Base-by-base conservation (phyloP, 1,140 invertebrate species). In the Pollicipes pollicipes region DNA sequence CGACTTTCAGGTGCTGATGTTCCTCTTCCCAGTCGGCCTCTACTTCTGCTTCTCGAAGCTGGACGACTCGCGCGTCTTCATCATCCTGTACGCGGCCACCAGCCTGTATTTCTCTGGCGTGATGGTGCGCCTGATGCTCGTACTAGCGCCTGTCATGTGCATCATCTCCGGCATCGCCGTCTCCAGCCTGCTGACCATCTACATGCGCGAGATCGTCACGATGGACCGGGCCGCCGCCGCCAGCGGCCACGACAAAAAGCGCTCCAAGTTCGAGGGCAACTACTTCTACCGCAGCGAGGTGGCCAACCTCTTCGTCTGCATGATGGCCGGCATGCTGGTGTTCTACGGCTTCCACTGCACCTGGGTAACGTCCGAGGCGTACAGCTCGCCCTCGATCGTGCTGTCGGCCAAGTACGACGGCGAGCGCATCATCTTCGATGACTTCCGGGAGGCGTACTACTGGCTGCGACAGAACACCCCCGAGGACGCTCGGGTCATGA, bases 291-390 rank as follows among this genome's bases (percentile, higher is more conserved):
- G 90, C 77, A 92, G 88, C 77, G 90, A 96, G 84, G 75, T 76
- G n/a, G 91, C 94, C 10, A 87, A 87, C 37, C 81, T 88, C 66
- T 96, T 97, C 81, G 87, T 97, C 29, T 82, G 84, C 26, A 83
- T 97, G 71, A 88, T 97, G 79, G 89, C 88, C 35, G 82, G 89
- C 32, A 85, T 98, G 77, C 85, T 98, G 35, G 85, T 94, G 30
- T 91, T 90, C 27, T 98, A 98, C 80, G 94, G 93, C 68, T 86
- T 94, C 77, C 96, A 98, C 79, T 98, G 95, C 81, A 96, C 93
- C n/a, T 98, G 95, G 95, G 95, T 98, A 1, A 98, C 95, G n/a
- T 94, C 92, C 10, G 94, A 97, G 82, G 95, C 95, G 3, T 98
- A 98, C 83, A 96, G 93, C 74, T 95, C 92, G 73, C 96, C 96